phyloP scores from a whole-genome alignment of 53 echinoderm and acorn worm species.

The Arbacia lixula region DNA sequence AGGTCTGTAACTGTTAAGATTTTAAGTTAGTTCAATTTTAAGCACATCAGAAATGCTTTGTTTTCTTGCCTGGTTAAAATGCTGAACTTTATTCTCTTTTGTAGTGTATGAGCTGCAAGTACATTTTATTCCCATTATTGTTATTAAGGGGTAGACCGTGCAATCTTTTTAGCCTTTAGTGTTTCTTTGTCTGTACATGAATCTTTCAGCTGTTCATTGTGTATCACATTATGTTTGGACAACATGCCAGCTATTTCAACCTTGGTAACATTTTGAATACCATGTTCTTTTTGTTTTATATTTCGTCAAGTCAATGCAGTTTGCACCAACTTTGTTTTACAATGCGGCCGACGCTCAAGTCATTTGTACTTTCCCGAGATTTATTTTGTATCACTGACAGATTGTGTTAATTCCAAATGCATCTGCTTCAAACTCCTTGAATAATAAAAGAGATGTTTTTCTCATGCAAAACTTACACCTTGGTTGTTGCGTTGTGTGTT shows the following conservation, averaged over 20 bases:
- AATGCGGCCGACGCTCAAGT: constrained; percentile 32
- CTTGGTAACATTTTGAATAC: constrained; percentile 26
- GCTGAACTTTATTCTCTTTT: constrained; percentile 40
- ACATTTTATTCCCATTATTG: constrained; percentile 3
- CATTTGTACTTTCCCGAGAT: constrained; percentile 43
- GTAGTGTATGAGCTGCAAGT: constrained; percentile 32
- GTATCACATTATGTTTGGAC: constrained; percentile 13
- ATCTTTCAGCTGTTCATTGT: constrained; percentile 45
- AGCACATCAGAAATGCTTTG: constrained; percentile 4
- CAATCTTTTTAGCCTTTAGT: constrained; percentile 45
- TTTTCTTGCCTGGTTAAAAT: constrained; percentile 48
- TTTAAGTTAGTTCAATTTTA: no score
- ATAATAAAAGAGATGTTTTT: constrained; percentile 50
- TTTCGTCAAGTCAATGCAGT: no score
- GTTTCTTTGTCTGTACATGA: constrained; percentile 22
- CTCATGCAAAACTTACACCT: constrained; percentile 51
- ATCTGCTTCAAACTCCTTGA: constrained; percentile 54
- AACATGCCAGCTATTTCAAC: neutral
- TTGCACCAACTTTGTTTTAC: constrained; percentile 25
- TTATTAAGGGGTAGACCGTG: constrained; percentile 52
- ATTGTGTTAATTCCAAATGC: constrained; percentile 56
- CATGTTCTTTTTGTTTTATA: constrained; percentile 9
- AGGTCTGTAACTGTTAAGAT: no score
- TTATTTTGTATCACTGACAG: constrained; percentile 46
- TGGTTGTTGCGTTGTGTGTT: no score